Conservation (phyloP, 2,113 vertebrate species). For the Hypanus sabinus region DNA sequence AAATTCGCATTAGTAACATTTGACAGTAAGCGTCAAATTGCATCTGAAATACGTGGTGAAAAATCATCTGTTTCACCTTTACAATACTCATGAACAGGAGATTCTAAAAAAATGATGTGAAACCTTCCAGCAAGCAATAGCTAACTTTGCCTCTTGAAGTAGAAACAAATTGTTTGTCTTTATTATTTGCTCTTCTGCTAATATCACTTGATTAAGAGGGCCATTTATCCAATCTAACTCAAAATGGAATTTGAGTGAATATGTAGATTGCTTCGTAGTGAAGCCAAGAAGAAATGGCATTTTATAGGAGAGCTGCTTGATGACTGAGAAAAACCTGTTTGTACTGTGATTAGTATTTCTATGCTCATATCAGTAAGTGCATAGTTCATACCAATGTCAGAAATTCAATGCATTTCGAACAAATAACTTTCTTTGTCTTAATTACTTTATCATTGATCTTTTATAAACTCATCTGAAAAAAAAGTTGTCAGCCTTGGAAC, state of each 20-base stretch:
- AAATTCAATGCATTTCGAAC: slow-evolving; percentile 27
- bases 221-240: not conserved
- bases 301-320: not conserved
- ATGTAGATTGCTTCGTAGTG: not conserved
- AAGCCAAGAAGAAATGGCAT: not conserved
- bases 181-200: not conserved
- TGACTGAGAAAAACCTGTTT: not conserved
- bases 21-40: not conserved
- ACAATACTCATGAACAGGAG: not conserved
- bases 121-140: not conserved
- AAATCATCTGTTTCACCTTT: not conserved
- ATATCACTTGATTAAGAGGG: not conserved
- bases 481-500: not conserved
- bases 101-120: not conserved
- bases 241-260: not conserved
- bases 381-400: not conserved
- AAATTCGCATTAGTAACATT: not conserved
- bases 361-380: not conserved
- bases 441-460: not conserved
- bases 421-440: not conserved
- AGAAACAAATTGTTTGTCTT: not conserved
- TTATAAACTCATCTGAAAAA: not conserved
- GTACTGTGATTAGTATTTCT: not conserved
- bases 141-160: not conserved
- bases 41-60: not conserved